Base-by-base conservation (phyloP, 2,888 invertebrate species). In the Pseudanteris insignis region DNA sequence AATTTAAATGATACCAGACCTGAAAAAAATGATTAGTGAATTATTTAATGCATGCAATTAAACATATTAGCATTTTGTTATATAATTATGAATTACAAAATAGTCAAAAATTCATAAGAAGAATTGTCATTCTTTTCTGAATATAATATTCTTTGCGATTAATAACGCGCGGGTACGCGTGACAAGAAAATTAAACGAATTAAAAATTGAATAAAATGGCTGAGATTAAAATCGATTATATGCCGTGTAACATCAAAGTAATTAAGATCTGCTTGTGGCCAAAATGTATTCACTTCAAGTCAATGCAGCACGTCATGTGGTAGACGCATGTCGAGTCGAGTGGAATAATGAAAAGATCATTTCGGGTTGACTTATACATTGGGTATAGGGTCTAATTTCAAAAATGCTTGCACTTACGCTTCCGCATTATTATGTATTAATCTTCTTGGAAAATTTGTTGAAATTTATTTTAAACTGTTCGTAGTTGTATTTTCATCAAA, bases 1-100 rank as follows among this genome's bases (percentile, higher is more conserved):
- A n/a, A n/a, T n/a, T n/a, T n/a, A n/a, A 60, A 48, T 60, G 43
- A 36, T 48, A 33, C 53, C 12, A 14, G 3, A 46, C 59, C 47
- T 47, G 59, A 53, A 59, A 40, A 37, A 46, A 51, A 51, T 51
- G 44, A 46, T 38, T 38, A 58, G 50, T 33, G 21, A 41, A 43
- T 48, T 43, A 25, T 57, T 37, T 48, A 28, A 48, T 43, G 24
- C 13, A 12, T 33, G 33, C 47, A 47, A 48, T 57, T 57, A 57
- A 57, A 48, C 37, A 48, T 15, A 50, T 58, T 58, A 50, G 32
- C 58, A 46, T n/a, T n/a, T 50, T 28, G 34, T 58, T 58, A 18
- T 24, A 34, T 30, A 37, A 58, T 28, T 8, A 10, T 13, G 29
- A 55, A 32, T 26, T 48, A n/a, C n/a, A n/a, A n/a, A n/a, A n/a